Base-by-base conservation (phyloP, 2,888 invertebrate species). In the Drosophila birchii region DNA sequence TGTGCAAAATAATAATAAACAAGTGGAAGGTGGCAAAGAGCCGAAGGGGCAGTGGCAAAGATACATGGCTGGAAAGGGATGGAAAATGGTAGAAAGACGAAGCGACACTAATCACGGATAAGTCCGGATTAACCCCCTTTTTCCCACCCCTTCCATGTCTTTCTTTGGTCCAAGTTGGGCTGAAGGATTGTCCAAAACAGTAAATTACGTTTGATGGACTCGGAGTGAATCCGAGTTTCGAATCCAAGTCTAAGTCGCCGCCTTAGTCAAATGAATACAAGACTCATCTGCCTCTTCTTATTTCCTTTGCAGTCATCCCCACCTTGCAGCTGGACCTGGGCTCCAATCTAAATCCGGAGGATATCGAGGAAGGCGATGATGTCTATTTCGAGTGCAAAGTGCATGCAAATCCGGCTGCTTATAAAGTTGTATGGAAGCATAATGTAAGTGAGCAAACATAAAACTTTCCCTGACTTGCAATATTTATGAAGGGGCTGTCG, bases 331-430 rank as follows among this genome's bases (percentile, higher is more conserved):
- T 96, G 86, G 94, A 95, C 80, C 93, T 96, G 78, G 96, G 96
- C 75, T 94, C 95, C 71, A 96, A 95, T 92, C 94, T 96, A 90
- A 96, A 96, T 93, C 95, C 96, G 1, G 94, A 95, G 83, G 96
- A 96, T 92, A 96, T 96, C 85, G 95, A 96, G 90, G 96, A 96
- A 92, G 96, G 96, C 73, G 96, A 95, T 90, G 96, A 96, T 92
- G 96, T 96, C 78, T 96, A 96, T 92, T 96, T 96, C 91, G 96
- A 96, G 93, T 96, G 96, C 93, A 95, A 95, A 93, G 95, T 96
- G 85, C 94, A 95, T 91, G 95, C 96, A 78, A 96, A 96, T 93
- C 96, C 96, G 16, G 94, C 93, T 91, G 95, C 96, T 84, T 96
- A 96, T 92, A 96, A 96, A 94, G 95, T 96, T 84, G 94, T 96